Evolutionary conservation across 2,797 vertebrate genomes (phyloP).

Genomic region (Neostethus bicornis): DNA sequence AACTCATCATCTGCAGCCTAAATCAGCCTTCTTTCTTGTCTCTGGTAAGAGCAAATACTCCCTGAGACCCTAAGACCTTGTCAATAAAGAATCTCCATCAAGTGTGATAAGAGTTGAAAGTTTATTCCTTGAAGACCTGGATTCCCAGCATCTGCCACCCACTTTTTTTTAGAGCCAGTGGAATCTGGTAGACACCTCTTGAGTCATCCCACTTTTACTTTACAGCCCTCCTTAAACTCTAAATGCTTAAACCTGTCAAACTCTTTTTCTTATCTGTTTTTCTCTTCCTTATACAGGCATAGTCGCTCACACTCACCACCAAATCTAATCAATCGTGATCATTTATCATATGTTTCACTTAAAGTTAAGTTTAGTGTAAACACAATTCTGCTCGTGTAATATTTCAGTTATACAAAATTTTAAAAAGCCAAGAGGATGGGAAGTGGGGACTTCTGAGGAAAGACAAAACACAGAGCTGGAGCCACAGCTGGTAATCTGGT

Average conservation of each 20-base stretch:
- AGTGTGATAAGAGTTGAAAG: conserved; percentile 10
- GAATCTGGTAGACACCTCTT: conserved; percentile 7
- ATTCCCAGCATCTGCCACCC: conserved; percentile 2
- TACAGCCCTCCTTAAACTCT: conserved; percentile 5
- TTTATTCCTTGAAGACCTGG: conserved; percentile 5
- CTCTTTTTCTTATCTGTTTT: background rate
- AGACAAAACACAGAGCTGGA: conserved; percentile 75
- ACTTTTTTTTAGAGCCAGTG: conserved; percentile 2
- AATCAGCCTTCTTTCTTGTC: conserved; percentile 6
- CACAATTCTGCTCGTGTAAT: conserved; percentile 4
- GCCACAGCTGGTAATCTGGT: conserved; percentile 82
- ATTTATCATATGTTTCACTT: conserved; percentile 1
- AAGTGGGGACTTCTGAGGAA: conserved; percentile 61
- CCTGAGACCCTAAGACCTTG: conserved; percentile 1
- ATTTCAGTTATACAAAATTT: conserved; percentile 1
- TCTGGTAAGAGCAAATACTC: conserved; percentile 5
- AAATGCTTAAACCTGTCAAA: background rate
- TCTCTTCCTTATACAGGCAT: background rate
- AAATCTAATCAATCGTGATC: background rate
- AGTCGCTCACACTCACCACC: background rate
- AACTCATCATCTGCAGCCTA: conserved; percentile 5
- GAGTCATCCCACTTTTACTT: background rate
- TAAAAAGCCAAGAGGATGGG: background rate
- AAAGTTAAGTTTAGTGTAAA: background rate
- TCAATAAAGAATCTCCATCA: conserved; percentile 3